phyloP scores from a whole-genome alignment of 2,113 vertebrate genomes.

The Daboia siamensis region DNA sequence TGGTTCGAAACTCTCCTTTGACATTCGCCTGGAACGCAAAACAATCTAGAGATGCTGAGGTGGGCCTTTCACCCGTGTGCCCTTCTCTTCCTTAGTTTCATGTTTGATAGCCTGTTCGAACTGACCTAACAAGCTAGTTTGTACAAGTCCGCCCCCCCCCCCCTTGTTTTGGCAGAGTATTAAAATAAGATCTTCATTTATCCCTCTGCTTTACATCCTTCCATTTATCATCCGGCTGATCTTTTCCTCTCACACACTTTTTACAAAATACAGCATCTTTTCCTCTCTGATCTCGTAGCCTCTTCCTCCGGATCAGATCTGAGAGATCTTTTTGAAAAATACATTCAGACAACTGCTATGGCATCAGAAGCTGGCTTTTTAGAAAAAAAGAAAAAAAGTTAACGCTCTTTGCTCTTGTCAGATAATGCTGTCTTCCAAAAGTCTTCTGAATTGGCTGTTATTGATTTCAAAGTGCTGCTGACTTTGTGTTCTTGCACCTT shows the following conservation, averaged over 20 bases:
- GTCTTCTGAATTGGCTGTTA: slow-evolving; percentile 36
- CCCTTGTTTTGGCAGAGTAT: neutral
- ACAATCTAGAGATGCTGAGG: neutral
- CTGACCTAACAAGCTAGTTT: neutral
- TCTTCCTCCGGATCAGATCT: slow-evolving; percentile 15
- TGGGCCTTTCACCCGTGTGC: neutral
- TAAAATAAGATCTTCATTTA: slow-evolving; percentile 24
- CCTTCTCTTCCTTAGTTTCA: neutral
- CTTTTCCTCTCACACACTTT: neutral
- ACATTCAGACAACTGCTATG: slow-evolving; percentile 13
- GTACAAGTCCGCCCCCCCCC: too few species aligned
- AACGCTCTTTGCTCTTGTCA: slow-evolving; percentile 32
- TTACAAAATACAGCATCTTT: neutral
- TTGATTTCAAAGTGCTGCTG: slow-evolving; percentile 37
- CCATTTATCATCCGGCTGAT: slow-evolving; percentile 1
- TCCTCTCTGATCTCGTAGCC: neutral
- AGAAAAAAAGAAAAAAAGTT: slow-evolving; percentile 27
- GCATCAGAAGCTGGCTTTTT: slow-evolving; percentile 15
- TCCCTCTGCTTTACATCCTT: neutral
- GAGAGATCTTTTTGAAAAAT: slow-evolving; percentile 24
- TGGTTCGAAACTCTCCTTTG: neutral
- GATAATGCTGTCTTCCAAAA: slow-evolving; percentile 18
- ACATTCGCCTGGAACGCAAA: neutral
- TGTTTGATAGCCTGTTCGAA: neutral
- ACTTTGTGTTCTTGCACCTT: neutral